These are phyloP conservation scores for Taphrorychus bicolor DNA, from an alignment of 2,888 invertebrate species.

Conservation along the genomic window DNA sequence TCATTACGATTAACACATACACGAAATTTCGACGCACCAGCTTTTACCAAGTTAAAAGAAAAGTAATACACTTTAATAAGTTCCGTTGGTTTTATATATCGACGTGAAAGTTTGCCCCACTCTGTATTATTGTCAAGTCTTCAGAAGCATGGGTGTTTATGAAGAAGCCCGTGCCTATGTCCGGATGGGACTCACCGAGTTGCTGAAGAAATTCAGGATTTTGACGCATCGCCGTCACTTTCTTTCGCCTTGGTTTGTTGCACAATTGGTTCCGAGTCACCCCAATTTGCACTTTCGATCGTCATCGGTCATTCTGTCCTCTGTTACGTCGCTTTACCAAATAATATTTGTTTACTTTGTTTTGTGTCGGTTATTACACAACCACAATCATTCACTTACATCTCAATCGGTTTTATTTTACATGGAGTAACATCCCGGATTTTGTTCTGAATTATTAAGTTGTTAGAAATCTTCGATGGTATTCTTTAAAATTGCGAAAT, in stretches of 20 bases:
- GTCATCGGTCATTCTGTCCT: slow-evolving; percentile 25
- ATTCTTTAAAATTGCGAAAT: too few species aligned
- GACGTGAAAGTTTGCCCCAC: slow-evolving; percentile 61
- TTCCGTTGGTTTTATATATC: slow-evolving; percentile 60
- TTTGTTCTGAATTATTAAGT: too few species aligned
- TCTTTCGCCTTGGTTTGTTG: slow-evolving; percentile 51
- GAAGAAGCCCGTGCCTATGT: slow-evolving; percentile 49
- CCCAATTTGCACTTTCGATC: slow-evolving; percentile 47
- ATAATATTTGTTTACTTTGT: slow-evolving; percentile 26
- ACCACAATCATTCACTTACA: not conserved
- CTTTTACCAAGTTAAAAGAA: slow-evolving; percentile 49
- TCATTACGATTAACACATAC: slow-evolving; percentile 41
- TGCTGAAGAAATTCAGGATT: slow-evolving; percentile 51
- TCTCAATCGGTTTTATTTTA: not conserved
- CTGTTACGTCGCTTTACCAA: slow-evolving; percentile 34
- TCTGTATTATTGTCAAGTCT: slow-evolving; percentile 50
- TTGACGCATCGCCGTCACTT: slow-evolving; percentile 51
- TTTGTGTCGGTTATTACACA: not conserved
- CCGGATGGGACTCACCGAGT: slow-evolving; percentile 48
- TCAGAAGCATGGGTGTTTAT: slow-evolving; percentile 50
- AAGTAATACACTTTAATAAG: slow-evolving; percentile 60
- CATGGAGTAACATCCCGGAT: not conserved
- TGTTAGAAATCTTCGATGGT: not conserved
- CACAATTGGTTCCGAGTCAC: slow-evolving; percentile 48
- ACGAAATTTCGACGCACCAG: slow-evolving; percentile 41